Percentiles rank a stretch among this genome's conserved stretches.
These are phyloP conservation scores for Takifugu flavidus DNA, from an alignment of 2,113 vertebrate genomes.

Conservation along the genomic window DNA sequence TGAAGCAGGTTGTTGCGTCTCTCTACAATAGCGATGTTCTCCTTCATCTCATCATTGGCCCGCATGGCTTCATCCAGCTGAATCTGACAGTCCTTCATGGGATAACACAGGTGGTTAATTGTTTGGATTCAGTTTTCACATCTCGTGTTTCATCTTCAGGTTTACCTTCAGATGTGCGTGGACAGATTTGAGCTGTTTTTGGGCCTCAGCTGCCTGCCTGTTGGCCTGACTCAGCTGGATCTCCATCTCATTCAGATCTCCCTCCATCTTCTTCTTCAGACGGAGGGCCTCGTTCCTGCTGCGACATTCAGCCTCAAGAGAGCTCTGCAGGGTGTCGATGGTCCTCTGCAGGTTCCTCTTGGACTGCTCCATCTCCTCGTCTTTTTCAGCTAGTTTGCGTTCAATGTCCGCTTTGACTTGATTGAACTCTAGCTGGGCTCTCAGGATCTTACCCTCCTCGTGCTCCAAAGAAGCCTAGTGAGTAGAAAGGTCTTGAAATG, in stretches of 20 bases:
- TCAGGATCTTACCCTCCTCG: slow-evolving; percentile 88
- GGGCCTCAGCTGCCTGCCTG: slow-evolving; percentile 77
- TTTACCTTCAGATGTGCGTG: slow-evolving; percentile 90
- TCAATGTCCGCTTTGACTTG: slow-evolving; percentile 86
- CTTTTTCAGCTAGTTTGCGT: slow-evolving; percentile 85
- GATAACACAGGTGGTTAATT: neutral
- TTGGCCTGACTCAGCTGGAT: slow-evolving; percentile 84
- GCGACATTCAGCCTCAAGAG: slow-evolving; percentile 85
- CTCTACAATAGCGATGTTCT: slow-evolving; percentile 80
- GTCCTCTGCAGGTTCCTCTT: slow-evolving; percentile 86
- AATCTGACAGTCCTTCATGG: slow-evolving; percentile 75
- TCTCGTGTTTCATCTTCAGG: slow-evolving; percentile 86
- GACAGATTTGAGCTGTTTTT: slow-evolving; percentile 83
- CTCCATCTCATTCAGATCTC: slow-evolving; percentile 91
- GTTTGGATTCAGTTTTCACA: neutral
- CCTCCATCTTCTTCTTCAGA: slow-evolving; percentile 95
- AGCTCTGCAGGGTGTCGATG: slow-evolving; percentile 88
- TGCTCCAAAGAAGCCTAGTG: slow-evolving; percentile 87
- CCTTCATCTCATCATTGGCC: slow-evolving; percentile 78
- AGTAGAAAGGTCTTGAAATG: slow-evolving; percentile 54
- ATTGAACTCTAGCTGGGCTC: slow-evolving; percentile 86
- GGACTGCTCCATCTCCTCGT: slow-evolving; percentile 91
- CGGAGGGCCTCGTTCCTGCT: slow-evolving; percentile 89
- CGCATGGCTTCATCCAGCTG: slow-evolving; percentile 76
- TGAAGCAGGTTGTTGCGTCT: slow-evolving; percentile 78